Conservation (phyloP, 1,140 invertebrate species). For the Helicoverpa armigera region DNA sequence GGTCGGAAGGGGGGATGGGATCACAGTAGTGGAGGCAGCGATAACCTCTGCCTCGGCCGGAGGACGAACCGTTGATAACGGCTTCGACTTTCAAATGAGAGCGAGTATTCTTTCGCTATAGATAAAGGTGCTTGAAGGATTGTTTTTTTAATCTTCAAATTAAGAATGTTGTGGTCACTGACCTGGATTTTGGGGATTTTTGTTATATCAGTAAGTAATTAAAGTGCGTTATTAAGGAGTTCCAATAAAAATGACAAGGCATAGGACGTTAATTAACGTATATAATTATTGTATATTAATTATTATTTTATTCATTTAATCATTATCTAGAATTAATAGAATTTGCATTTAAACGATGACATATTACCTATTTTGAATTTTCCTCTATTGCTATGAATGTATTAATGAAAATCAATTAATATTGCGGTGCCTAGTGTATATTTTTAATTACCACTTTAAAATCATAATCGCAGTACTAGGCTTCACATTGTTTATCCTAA, state of each 20-base stretch:
- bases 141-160: slow-evolving; percentile 25
- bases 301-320: no score
- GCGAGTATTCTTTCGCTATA: slow-evolving; percentile 67
- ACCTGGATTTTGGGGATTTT: not conserved
- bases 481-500: no score
- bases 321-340: no score
- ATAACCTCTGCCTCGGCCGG: slow-evolving; percentile 78
- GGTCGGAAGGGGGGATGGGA: slow-evolving; percentile 68
- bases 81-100: slow-evolving; percentile 74
- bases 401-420: no score
- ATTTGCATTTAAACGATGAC: no score
- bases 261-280: no score
- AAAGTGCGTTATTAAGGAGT: not conserved
- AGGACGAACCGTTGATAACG: slow-evolving; percentile 75
- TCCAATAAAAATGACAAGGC: not conserved
- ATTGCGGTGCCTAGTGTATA: no score
- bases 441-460: no score
- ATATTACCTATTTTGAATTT: no score
- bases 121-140: slow-evolving; percentile 56
- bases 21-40: slow-evolving; percentile 62
- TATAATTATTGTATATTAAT: no score
- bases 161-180: not conserved
- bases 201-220: not conserved
- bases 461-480: no score
- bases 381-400: no score